Conservation (phyloP, 2,113 vertebrate genomes). For the Gyps fulvus region DNA sequence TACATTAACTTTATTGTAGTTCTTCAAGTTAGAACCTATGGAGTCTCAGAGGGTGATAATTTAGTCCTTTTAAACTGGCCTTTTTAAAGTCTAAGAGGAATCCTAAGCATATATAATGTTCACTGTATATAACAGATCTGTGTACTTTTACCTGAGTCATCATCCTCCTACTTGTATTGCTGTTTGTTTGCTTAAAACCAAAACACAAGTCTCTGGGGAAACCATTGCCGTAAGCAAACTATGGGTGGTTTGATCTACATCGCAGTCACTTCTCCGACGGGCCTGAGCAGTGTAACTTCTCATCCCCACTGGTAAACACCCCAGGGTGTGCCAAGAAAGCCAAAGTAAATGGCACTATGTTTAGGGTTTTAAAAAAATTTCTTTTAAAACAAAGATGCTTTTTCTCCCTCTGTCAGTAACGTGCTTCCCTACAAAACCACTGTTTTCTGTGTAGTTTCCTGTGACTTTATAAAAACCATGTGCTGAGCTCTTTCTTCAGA, state of each 20-base stretch:
- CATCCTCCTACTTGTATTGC: background rate
- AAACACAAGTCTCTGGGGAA: background rate
- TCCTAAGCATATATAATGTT: background rate
- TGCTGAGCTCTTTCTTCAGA: background rate
- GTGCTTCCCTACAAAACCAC: background rate
- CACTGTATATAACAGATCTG: background rate
- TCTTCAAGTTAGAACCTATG: background rate
- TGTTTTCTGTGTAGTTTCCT: background rate
- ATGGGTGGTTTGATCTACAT: background rate
- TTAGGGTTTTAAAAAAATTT: background rate
- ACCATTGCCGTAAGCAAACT: background rate
- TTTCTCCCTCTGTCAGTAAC: background rate
- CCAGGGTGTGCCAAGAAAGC: background rate
- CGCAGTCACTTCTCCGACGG: background rate
- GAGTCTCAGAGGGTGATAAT: background rate
- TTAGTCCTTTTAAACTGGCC: background rate
- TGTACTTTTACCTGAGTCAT: slow-evolving; percentile 7
- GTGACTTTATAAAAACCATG: background rate
- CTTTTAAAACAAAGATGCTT: background rate
- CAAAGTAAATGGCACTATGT: background rate
- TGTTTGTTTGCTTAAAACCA: slow-evolving; percentile 9
- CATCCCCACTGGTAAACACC: background rate
- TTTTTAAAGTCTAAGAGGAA: background rate
- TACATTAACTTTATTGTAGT: background rate
- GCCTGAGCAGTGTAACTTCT: background rate